Evolutionary conservation across 64 coral and sea anemone genomes (phyloP).

Genomic region (Montipora foliosa): DNA sequence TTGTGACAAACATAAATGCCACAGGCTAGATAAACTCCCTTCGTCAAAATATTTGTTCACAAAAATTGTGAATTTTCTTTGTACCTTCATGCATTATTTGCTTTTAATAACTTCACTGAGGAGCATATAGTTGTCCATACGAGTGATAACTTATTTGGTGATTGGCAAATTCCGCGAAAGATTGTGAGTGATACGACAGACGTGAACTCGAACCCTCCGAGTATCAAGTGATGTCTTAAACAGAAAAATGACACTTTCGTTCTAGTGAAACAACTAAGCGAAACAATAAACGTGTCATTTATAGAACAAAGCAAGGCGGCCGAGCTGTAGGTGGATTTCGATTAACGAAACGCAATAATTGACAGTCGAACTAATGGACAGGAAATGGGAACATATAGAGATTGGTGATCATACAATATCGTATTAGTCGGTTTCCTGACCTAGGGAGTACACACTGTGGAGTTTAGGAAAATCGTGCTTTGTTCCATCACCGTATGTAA

Average conservation of each 20-base stretch:
- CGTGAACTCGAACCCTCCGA: slow-evolving; percentile 35
- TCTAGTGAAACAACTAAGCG: slow-evolving; percentile 21
- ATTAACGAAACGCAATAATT: slow-evolving; percentile 56
- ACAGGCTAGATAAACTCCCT: slow-evolving; percentile 4
- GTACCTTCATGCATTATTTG: slow-evolving; percentile 12
- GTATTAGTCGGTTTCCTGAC: slow-evolving; percentile 37
- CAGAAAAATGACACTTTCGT: slow-evolving; percentile 29
- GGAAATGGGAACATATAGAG: slow-evolving; percentile 56
- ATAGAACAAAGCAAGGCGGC: slow-evolving; percentile 43
- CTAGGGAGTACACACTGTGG: background rate
- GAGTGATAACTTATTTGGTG: background rate
- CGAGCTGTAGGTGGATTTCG: slow-evolving; percentile 53
- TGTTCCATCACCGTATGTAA: background rate
- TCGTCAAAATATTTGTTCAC: slow-evolving; percentile 29
- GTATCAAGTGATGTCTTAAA: slow-evolving; percentile 33
- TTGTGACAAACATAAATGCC: slow-evolving; percentile 40
- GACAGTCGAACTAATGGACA: slow-evolving; percentile 59
- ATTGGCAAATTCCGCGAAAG: slow-evolving; percentile 39
- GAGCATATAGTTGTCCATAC: background rate
- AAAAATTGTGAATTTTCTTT: slow-evolving; percentile 33
- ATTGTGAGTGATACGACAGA: slow-evolving; percentile 13
- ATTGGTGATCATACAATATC: slow-evolving; percentile 35
- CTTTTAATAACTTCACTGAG: slow-evolving; percentile 39
- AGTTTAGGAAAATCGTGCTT: background rate
- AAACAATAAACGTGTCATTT: slow-evolving; percentile 55